Percentiles rank a stretch among this genome's conserved stretches.
These are phyloP conservation scores for Notolepis coatsorum DNA, from an alignment of 2,797 vertebrate genomes.

Conservation along the genomic window DNA sequence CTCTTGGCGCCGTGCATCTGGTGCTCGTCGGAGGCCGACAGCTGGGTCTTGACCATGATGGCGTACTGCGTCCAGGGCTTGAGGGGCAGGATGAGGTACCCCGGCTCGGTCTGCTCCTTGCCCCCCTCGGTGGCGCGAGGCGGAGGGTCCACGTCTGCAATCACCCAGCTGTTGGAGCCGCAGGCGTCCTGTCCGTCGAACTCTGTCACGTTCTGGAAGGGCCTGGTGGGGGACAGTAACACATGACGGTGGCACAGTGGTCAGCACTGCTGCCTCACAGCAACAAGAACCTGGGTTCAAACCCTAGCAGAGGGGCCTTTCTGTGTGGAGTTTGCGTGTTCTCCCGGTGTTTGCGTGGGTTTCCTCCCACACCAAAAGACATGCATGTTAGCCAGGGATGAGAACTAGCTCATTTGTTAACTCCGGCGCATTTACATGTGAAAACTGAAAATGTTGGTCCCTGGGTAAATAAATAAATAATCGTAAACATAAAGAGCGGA, in stretches of 20 bases:
- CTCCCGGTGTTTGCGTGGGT: too few species aligned
- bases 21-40: constrained; percentile 93
- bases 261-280: too few species aligned
- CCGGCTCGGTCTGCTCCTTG: constrained; percentile 84
- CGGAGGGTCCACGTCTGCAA: constrained; percentile 93
- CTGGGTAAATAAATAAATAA: too few species aligned
- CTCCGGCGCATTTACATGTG: too few species aligned
- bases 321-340: too few species aligned
- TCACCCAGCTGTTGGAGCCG: constrained; percentile 98
- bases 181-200: constrained; percentile 98
- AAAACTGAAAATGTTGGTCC: too few species aligned
- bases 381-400: too few species aligned
- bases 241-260: not conserved
- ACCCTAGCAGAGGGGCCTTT: too few species aligned
- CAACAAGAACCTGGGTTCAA: too few species aligned
- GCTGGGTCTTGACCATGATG: constrained; percentile 95
- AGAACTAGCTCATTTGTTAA: too few species aligned
- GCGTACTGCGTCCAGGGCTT: constrained; percentile 99
- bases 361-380: too few species aligned
- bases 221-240: constrained; percentile 73
- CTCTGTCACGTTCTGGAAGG: constrained; percentile 94
- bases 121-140: constrained; percentile 83
- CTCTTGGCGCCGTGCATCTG: constrained; percentile 96
- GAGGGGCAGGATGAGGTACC: constrained; percentile 88
- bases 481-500: too few species aligned